phyloP scores from a whole-genome alignment of 2,888 invertebrate genomes.

The Merodon equestris region DNA sequence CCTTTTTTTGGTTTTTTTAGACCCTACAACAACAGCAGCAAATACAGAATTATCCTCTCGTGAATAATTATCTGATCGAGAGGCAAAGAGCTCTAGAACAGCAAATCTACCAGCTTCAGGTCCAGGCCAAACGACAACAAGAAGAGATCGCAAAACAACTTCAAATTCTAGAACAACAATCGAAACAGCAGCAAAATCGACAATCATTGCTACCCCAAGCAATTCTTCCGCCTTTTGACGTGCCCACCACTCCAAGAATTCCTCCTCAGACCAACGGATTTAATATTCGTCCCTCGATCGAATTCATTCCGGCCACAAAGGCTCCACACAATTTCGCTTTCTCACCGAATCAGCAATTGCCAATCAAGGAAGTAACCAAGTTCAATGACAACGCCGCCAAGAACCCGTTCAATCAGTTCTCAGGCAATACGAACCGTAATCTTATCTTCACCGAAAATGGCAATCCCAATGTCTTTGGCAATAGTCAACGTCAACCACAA shows the following conservation, averaged over 20 bases:
- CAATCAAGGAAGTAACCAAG: conserved; percentile 81
- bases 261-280: conserved; percentile 70
- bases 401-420: conserved; percentile 44
- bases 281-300: conserved; percentile 77
- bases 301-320: conserved; percentile 77
- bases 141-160: conserved; percentile 84
- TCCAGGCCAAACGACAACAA: conserved; percentile 86
- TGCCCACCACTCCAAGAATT: conserved; percentile 51
- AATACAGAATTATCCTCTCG: conserved; percentile 55
- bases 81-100: conserved; percentile 86
- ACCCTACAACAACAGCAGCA: conserved; percentile 39
- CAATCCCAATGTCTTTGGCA: conserved; percentile 39
- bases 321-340: conserved; percentile 66
- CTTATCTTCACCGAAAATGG: conserved; percentile 72
- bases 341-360: conserved; percentile 79
- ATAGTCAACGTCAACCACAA: conserved; percentile 39
- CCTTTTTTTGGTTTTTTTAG: conserved; percentile 50
- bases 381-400: conserved; percentile 70
- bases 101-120: conserved; percentile 83
- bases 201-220: conserved; percentile 69
- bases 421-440: conserved; percentile 12
- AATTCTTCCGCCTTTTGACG: conserved; percentile 56
- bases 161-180: conserved; percentile 80
- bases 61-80: conserved; percentile 75
- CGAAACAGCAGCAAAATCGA: conserved; percentile 72